phyloP scores from a whole-genome alignment of 2,113 vertebrate species.

The Oxyura jamaicensis region DNA sequence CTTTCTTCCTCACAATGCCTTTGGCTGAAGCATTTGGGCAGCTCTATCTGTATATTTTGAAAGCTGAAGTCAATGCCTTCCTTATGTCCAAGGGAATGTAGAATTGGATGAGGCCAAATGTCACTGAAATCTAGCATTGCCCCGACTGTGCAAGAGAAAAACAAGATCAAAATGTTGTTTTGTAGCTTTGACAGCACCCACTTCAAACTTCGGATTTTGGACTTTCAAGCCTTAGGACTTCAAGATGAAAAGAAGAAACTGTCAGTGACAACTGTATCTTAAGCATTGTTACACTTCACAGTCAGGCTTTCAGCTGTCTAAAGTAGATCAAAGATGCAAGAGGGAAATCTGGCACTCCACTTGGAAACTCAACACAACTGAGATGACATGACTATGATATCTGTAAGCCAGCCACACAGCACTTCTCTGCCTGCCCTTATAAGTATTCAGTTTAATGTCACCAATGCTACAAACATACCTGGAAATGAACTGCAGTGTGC shows the following conservation, averaged over 20 bases:
- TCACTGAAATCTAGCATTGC: background rate
- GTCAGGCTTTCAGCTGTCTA: background rate
- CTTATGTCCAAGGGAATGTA: background rate
- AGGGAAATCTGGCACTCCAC: background rate
- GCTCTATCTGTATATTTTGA: background rate
- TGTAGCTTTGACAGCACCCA: background rate
- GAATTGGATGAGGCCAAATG: background rate
- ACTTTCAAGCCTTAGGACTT: background rate
- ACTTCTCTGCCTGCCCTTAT: background rate
- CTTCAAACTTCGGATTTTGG: background rate
- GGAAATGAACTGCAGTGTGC: background rate
- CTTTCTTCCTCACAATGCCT: background rate
- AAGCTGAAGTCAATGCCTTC: background rate
- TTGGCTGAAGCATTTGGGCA: background rate
- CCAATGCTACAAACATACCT: fast-evolving
- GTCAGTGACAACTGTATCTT: background rate
- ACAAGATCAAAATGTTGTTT: background rate
- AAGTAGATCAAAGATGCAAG: background rate
- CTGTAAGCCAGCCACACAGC: fast-evolving
- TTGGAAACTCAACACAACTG: background rate
- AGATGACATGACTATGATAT: fast-evolving
- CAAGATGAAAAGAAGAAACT: background rate
- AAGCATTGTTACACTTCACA: background rate
- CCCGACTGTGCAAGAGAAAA: background rate
- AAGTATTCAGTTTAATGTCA: background rate